Conservation (phyloP, 2,888 invertebrate species). For the Arrhopalites spinosus region DNA sequence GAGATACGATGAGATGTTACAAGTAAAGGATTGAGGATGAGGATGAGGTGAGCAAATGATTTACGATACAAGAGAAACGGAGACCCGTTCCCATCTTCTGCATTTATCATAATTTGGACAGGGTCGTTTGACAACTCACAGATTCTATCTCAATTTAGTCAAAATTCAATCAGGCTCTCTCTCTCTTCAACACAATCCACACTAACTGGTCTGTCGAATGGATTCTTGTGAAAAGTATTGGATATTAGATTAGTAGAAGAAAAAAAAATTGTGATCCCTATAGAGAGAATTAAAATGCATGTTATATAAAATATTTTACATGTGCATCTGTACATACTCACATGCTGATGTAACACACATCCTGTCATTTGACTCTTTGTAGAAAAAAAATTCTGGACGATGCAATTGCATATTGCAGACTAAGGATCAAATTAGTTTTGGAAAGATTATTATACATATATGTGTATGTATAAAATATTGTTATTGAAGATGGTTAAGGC, state of each 20-base stretch:
- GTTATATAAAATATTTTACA: too few relatives aligned
- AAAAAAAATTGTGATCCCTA: too few relatives aligned
- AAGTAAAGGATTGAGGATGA: background rate
- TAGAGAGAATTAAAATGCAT: too few relatives aligned
- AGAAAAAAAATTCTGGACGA: background rate
- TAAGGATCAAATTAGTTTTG: background rate
- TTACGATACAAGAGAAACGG: slow-evolving; percentile 9
- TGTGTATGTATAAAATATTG: too few relatives aligned
- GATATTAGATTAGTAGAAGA: too few relatives aligned
- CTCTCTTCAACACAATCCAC: too few relatives aligned
- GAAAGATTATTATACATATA: too few relatives aligned
- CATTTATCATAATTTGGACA: slow-evolving; percentile 31
- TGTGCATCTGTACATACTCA: too few relatives aligned
- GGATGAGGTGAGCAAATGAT: slow-evolving; percentile 27
- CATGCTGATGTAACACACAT: too few relatives aligned
- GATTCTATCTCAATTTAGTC: slow-evolving; percentile 26
- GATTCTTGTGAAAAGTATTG: background rate
- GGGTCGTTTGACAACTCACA: slow-evolving; percentile 16
- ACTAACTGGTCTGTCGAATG: too few relatives aligned
- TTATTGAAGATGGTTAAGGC: background rate
- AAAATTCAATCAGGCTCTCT: slow-evolving; percentile 4
- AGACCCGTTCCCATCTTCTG: slow-evolving; percentile 11
- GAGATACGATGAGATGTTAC: too few relatives aligned
- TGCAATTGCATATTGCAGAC: background rate
- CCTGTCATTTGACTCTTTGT: background rate